These are phyloP conservation scores for Ptychochromis oligacanthus DNA, from an alignment of 2,113 vertebrate species.

Conservation along the genomic window DNA sequence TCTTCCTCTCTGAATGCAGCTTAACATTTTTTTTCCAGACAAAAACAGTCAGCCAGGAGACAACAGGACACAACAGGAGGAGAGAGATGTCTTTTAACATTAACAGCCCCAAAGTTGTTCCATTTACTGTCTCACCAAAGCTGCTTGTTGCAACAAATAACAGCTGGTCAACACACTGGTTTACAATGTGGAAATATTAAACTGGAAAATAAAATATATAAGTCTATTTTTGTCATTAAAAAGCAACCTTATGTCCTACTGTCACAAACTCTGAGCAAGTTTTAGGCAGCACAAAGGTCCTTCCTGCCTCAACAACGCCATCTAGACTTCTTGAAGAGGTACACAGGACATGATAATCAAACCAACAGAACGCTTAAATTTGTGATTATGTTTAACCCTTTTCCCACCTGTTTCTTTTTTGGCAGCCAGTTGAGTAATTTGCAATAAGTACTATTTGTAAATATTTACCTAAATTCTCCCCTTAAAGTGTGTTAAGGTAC, in stretches of 20 bases:
- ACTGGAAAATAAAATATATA: not conserved
- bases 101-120: slow-evolving; percentile 14
- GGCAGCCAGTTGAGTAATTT: not conserved
- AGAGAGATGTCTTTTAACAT: slow-evolving; percentile 9
- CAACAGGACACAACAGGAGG: not conserved
- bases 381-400: not conserved
- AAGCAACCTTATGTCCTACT: not conserved
- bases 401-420: not conserved
- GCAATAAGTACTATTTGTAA: not conserved
- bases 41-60: slow-evolving; percentile 11
- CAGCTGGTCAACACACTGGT: not conserved
- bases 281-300: not conserved
- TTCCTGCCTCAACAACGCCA: slow-evolving; percentile 38
- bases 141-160: not conserved
- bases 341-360: slow-evolving; percentile 1
- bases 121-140: not conserved
- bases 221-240: not conserved
- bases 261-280: not conserved
- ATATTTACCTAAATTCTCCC: not conserved
- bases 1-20: not conserved
- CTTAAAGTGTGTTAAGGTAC: not conserved
- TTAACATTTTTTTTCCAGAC: slow-evolving; percentile 19
- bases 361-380: not conserved
- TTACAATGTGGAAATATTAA: not conserved
- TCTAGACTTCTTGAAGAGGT: slow-evolving; percentile 22